Base-by-base conservation (phyloP, 2,113 vertebrate genomes). In the Campylorhamphus procurvoides region DNA sequence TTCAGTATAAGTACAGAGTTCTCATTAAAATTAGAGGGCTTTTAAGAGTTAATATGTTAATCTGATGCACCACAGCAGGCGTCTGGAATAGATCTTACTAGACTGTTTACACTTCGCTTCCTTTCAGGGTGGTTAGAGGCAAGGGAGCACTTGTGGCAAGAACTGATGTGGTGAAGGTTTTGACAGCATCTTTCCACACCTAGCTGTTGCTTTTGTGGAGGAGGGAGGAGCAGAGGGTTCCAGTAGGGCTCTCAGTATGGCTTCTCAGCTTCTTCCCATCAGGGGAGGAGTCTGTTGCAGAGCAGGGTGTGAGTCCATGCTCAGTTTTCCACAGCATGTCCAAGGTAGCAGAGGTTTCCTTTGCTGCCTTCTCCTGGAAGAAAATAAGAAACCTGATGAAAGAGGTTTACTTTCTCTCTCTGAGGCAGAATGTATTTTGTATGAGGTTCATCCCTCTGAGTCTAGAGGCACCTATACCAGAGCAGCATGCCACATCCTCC, bases 141-240 rank as follows among this genome's bases (percentile, higher is more conserved):
- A 1, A 92, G 58, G 77, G 80, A 94, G 40, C 19, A 44, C 84
- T 93, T 92, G 87, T 91, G 83, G 89, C 60, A 90, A 83, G 79
- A 83, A 71, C 52, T 80, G 79, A 94, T 91, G 84, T 91, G 82
- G 55, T 87, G 18, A 35, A 85, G 91, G 47, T 72, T 59, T 93
- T 96, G 87, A 87, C 84, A 95, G 87, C 39, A 7, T 80, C 89
- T 90, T 93, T 96, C 93, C 81, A 93, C 94, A 93, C 89, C 77
- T 95, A 87, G 47, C 20, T 83, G 89, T 78, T 94, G 72, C 63
- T 91, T 96, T 93, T 69, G 50, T 62, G 53, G 60, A 75, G 52
- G n/a, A 93, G 35, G 20, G 42, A 89, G 64, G 68, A 86, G 18
- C 9, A 25, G 77, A 73, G 33, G 37, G 19, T 91, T 62, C 42